Evolutionary conservation across 2,888 invertebrate species (phyloP), one percentile per base, ranked within the genome.

Genomic region (Aplocera efformata): DNA sequence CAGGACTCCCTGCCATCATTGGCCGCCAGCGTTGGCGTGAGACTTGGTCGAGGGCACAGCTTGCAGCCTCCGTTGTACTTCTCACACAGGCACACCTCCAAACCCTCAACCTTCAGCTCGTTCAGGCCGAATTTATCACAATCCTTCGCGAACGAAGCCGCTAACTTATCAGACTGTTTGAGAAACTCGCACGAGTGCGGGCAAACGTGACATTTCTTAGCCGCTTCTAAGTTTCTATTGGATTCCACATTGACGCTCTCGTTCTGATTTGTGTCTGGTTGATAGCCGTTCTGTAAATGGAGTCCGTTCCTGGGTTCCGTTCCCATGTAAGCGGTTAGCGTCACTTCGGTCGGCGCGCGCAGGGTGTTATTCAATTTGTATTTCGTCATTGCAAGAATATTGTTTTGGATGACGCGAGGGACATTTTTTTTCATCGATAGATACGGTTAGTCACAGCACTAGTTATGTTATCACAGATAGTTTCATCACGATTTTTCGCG

Each of bases 351-450:
- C 20, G 82, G 59, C 6, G 83, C 73, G 0, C 77, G 72, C 30
- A 71, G 63, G 7, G 76, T 72, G 55, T 88, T 86, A 63, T 86
- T 89, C 58, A 90, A 58, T 59, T 89, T 90, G 64, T 90, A 90
- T 62, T 90, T 90, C 34, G 90, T 89, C 90, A 90, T 90, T 78
- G 42, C 63, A 75, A 82, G 52, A 78, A 81, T 36, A 69, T 40
- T n/a, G 77, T 76, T 71, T 80, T 81, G 63, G 71, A 83, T 28
- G 79, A 77, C 28, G 74, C 77, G 26, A 83, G 79, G 53, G 80
- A 80, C 85, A 84, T 85, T 64, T 69, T 75, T 53, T 52, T 55
- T 36, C 52, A 62, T 54, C 38, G 39, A 46, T 42, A 42, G 67
- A 65, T n/a, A n/a, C n/a, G 59, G 48, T 41, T 35, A 46, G 53